Conservation (phyloP, 2,888 invertebrate species). For the Drosophila aldrichi region DNA sequence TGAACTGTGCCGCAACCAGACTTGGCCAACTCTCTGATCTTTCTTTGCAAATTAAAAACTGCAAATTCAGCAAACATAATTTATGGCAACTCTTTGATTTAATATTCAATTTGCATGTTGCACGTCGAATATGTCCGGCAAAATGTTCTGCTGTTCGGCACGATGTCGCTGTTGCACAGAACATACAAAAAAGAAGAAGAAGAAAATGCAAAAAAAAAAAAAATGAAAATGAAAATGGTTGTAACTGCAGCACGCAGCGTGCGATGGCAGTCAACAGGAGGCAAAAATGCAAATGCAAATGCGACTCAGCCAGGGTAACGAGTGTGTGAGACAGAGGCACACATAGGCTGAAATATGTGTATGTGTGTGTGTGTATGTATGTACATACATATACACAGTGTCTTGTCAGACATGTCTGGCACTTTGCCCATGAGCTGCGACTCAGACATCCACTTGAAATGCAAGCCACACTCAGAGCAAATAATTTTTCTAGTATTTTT, state of each 20-base stretch:
- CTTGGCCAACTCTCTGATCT: not conserved
- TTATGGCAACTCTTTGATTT: conserved; percentile 4
- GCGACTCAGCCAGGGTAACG: conserved; percentile 22
- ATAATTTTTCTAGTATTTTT: not conserved
- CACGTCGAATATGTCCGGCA: conserved; percentile 2
- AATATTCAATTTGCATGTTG: conserved; percentile 6
- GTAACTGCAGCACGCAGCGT: not conserved
- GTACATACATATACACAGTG: not conserved
- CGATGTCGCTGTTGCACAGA: not conserved
- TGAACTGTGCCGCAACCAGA: not conserved
- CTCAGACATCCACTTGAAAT: conserved; percentile 20
- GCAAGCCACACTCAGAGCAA: not conserved
- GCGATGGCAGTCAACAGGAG: conserved; percentile 13
- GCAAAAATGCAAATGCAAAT: conserved; percentile 40
- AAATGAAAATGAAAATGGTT: too few relatives aligned
- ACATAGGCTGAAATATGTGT: too few relatives aligned
- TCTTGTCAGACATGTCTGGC: conserved; percentile 56
- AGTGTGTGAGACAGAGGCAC: not conserved
- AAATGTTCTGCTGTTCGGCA: conserved; percentile 16
- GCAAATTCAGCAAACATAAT: conserved; percentile 10
- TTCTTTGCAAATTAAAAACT: conserved; percentile 5
- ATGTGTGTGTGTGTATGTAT: not conserved
- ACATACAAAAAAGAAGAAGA: not conserved
- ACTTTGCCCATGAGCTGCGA: conserved; percentile 30
- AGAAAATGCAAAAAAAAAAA: not conserved